A percentile compares a stretch with the other conserved stretches of the same genome.
phyloP scores from a whole-genome alignment of 2,797 vertebrate genomes.

The Aulostomus chinensis region DNA sequence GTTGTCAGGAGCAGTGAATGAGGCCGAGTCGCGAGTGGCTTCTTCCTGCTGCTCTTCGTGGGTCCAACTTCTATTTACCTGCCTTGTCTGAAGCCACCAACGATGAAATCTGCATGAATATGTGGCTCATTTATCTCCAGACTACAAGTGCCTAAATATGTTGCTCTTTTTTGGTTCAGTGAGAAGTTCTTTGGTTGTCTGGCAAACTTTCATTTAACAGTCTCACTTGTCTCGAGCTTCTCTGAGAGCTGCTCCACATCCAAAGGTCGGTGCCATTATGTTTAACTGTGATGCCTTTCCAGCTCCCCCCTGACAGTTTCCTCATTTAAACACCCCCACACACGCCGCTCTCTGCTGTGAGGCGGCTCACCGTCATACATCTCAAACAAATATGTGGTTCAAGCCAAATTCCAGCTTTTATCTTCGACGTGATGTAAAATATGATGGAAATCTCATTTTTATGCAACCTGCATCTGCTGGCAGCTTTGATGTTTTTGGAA shows the following conservation, averaged over 20 bases:
- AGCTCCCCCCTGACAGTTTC: conserved; percentile 3
- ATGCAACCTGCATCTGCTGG: neutral
- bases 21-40: conserved; percentile 39
- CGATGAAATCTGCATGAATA: conserved; percentile 64
- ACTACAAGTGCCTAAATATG: conserved; percentile 35
- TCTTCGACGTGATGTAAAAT: conserved; percentile 14
- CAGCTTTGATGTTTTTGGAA: too few relatives aligned
- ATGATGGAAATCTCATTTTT: neutral
- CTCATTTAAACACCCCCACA: conserved; percentile 7
- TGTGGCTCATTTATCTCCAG: conserved; percentile 58
- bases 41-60: conserved; percentile 50
- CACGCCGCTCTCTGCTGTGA: neutral
- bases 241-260: too few relatives aligned
- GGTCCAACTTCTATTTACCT: too few relatives aligned
- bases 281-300: conserved; percentile 24
- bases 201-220: conserved; percentile 31
- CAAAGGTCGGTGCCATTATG: conserved; percentile 20
- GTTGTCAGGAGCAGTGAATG: conserved; percentile 41
- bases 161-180: conserved; percentile 47
- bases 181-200: conserved; percentile 32
- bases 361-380: neutral
- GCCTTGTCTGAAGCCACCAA: conserved; percentile 56
- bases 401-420: conserved; percentile 8
- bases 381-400: conserved; percentile 17
- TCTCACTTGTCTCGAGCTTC: too few relatives aligned